These are phyloP conservation scores for Halcyon malimbica DNA, from an alignment of 2,113 vertebrate species.

Conservation along the genomic window DNA sequence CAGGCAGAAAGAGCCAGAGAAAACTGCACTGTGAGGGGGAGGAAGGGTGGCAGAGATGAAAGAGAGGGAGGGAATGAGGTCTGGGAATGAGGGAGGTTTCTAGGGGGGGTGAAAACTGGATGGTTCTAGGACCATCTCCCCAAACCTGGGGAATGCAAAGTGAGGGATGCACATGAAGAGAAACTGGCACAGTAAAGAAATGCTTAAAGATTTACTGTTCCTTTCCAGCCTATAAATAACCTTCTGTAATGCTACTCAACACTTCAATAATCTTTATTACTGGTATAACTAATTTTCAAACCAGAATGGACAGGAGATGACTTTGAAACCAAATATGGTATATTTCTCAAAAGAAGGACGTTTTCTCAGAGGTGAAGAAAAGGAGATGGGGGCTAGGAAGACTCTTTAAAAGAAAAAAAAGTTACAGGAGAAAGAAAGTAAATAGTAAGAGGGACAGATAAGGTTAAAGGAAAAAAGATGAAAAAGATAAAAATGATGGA, in stretches of 20 bases:
- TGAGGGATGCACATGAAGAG: background rate
- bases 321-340: background rate
- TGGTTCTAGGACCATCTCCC: background rate
- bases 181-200: background rate
- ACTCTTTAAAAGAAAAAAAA: background rate
- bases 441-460: conserved; percentile 1
- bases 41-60: background rate
- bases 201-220: background rate
- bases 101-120: background rate
- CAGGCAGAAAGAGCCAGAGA: background rate
- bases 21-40: background rate
- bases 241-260: background rate
- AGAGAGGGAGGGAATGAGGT: background rate
- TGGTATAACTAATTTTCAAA: conserved; percentile 7
- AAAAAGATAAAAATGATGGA: conserved; percentile 52
- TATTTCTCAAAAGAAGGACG: background rate
- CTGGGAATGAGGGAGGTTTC: background rate
- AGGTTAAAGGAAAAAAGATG: conserved; percentile 3
- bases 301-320: background rate
- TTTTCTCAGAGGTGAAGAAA: background rate
- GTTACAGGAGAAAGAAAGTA: background rate
- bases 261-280: background rate
- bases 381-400: background rate
- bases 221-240: background rate
- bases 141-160: background rate